These are phyloP conservation scores for Copidosoma aretas DNA, from an alignment of 2,888 invertebrate species.

Conservation along the genomic window DNA sequence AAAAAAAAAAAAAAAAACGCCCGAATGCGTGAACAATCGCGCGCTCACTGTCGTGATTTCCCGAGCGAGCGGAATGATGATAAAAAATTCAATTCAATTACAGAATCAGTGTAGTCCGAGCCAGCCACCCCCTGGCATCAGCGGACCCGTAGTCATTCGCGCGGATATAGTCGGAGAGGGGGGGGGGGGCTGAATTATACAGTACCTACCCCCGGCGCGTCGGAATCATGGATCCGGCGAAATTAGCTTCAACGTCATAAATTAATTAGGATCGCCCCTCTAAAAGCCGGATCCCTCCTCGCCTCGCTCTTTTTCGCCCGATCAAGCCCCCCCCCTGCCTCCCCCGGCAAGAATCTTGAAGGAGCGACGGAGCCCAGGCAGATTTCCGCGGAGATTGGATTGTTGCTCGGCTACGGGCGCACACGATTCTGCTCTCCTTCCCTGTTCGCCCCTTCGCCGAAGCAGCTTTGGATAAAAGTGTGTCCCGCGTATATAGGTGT, in stretches of 20 bases:
- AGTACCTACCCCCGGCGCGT: not conserved
- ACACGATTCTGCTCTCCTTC: not conserved
- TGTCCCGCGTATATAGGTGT: constrained; percentile 36
- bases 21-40: too few relatives aligned
- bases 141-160: too few relatives aligned
- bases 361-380: constrained; percentile 25
- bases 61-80: not conserved
- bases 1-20: too few relatives aligned
- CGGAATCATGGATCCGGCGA: not conserved
- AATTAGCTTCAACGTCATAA: not conserved
- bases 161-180: too few relatives aligned
- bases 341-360: not conserved
- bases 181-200: not conserved
- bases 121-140: not conserved
- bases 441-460: not conserved
- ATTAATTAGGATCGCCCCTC: not conserved
- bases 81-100: constrained; percentile 1
- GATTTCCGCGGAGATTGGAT: constrained; percentile 49
- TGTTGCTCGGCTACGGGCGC: constrained; percentile 37
- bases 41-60: too few relatives aligned
- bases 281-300: not conserved
- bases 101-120: not conserved
- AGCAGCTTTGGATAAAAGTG: constrained; percentile 39
- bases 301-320: too few relatives aligned
- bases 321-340: not conserved